Evolutionary conservation across 1,140 invertebrate species (phyloP), one percentile per base, ranked within the genome.

Genomic region (Amphibalanus amphitrite): DNA sequence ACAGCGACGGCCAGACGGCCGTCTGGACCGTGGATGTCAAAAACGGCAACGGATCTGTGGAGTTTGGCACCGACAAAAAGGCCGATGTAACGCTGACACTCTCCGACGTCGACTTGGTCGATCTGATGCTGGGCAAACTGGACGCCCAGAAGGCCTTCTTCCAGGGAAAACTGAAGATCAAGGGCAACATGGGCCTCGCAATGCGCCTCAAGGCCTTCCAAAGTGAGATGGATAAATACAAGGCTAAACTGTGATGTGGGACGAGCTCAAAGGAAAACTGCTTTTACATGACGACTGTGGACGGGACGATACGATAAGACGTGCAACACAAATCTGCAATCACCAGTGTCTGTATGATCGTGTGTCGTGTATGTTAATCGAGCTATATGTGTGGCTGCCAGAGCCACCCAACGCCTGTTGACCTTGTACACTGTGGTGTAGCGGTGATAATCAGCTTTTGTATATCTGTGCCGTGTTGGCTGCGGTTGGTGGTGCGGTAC

Each of bases 101-200:
- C 74, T 89, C 85, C 76, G 93, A 96, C 78, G 85, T 86, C 6
- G 93, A 97, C 79, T 85, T 97, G 0, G 81, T 88, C 0, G 90
- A 94, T 75, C 84, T 97, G 72, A 88, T 97, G 76, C 86, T 87
- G 1, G 93, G 94, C 26, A 92, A 93, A 81, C 81, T 97, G 47
- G 93, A 95, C 79, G 91, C 93, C 0, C 93, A 97, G 78, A 93
- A 96, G 82, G 95, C 95, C 13, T 98, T 98, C 80, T 97, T 98
- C 85, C 93, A 97, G 82, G 95, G 94, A 28, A 97, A 97, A 80
- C 86, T 98, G 26, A 95, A 95, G 81, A 89, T 96, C 70, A 89
- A 94, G 79, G 96, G 95, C 67, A 97, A 97, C 78, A 95, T 98
- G 89, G 93, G 90, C 0, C 82, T 97, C 17, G 94, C 94, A 4